A percentile compares a stretch with the other conserved stretches of the same genome.
phyloP scores from a whole-genome alignment of 2,888 invertebrate genomes.

The Rhogogaster chlorosoma region DNA sequence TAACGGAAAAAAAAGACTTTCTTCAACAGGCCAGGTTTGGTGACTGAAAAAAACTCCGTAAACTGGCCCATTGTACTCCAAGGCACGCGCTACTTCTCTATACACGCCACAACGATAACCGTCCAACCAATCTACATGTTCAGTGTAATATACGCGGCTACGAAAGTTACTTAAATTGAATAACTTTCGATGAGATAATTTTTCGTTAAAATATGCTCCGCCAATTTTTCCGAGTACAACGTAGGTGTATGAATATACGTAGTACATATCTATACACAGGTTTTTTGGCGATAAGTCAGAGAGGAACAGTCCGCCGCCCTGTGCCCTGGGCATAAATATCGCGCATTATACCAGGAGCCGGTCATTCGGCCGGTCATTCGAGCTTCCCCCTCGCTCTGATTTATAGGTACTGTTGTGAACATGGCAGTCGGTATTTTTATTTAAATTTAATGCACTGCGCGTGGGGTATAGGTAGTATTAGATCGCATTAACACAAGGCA shows the following conservation, averaged over 20 bases:
- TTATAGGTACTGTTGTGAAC: conserved; percentile 76
- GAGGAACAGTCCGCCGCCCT: conserved; percentile 65
- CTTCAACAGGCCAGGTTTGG: background rate
- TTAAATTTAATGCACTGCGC: conserved; percentile 76
- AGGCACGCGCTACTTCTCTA: conserved; percentile 26
- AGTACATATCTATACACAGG: background rate
- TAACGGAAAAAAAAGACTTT: conserved; percentile 34
- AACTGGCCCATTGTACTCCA: conserved; percentile 10
- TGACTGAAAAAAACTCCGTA: conserved; percentile 13
- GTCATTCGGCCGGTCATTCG: conserved; percentile 66
- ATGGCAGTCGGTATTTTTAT: conserved; percentile 77
- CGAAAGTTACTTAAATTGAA: conserved; percentile 16
- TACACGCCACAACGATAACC: background rate
- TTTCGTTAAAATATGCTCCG: conserved; percentile 9
- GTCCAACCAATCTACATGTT: background rate
- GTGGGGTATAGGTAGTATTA: conserved; percentile 30
- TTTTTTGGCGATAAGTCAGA: conserved; percentile 34
- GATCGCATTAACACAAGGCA: conserved; percentile 45
- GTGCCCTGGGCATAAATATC: conserved; percentile 73
- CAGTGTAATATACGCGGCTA: background rate
- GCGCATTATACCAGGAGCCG: conserved; percentile 75
- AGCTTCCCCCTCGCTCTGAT: conserved; percentile 72
- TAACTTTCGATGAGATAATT: conserved; percentile 8
- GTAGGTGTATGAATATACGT: background rate
- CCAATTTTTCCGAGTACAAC: background rate